These are phyloP conservation scores for Perizoma affinitatum DNA, from an alignment of 2,888 invertebrate genomes.

Conservation along the genomic window DNA sequence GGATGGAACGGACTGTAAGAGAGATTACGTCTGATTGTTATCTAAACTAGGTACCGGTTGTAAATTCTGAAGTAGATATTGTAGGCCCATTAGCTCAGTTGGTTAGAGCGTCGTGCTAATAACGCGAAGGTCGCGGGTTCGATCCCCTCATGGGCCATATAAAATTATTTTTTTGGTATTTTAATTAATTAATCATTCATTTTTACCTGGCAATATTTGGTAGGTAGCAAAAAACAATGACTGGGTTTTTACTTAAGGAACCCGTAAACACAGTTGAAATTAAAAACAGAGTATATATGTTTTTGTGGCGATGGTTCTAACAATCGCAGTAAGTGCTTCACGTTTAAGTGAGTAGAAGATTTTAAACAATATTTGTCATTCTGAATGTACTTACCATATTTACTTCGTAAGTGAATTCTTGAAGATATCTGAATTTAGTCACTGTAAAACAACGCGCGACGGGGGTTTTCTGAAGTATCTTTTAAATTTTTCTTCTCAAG, in stretches of 20 bases:
- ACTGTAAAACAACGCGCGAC: no score
- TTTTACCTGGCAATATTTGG: no score
- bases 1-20: no score
- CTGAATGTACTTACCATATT: conserved; percentile 11
- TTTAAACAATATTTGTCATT: background rate
- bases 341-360: background rate
- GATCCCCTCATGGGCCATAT: conserved; percentile 39
- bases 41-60: no score
- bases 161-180: background rate
- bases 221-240: no score
- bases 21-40: no score
- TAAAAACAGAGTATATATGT: background rate
- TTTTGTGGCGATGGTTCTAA: background rate
- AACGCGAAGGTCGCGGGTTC: conserved; percentile 37
- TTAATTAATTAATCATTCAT: background rate
- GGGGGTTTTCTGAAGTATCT: no score
- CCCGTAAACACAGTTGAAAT: background rate
- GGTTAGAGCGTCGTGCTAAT: conserved; percentile 38
- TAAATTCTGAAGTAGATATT: background rate
- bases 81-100: conserved; percentile 36
- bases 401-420: background rate
- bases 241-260: background rate
- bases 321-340: background rate
- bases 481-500: background rate
- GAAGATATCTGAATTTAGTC: background rate